Evolutionary conservation across 2,888 invertebrate species (phyloP).

Genomic region (Chaitophorus viminalis): DNA sequence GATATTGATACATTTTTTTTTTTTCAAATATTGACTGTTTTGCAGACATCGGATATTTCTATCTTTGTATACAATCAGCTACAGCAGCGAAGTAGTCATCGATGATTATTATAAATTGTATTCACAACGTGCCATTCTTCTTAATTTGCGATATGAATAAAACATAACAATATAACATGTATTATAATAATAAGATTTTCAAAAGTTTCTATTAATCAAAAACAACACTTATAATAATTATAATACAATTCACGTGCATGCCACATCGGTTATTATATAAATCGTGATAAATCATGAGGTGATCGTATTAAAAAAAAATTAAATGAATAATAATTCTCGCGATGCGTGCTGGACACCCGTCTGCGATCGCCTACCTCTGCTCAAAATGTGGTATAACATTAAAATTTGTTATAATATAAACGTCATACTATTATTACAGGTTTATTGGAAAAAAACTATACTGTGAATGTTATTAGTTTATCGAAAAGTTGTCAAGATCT

Average conservation of each 20-base stretch:
- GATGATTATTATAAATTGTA: slow-evolving; percentile 13
- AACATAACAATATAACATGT: too few relatives aligned
- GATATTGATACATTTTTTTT: neutral
- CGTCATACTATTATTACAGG: too few relatives aligned
- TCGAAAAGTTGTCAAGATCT: too few relatives aligned
- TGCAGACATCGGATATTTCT: neutral
- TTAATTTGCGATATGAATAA: slow-evolving; percentile 29
- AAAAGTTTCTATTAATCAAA: neutral
- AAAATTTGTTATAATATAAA: too few relatives aligned
- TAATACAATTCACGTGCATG: neutral
- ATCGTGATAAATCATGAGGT: neutral
- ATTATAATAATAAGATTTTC: slow-evolving; percentile 5
- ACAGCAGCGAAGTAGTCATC: neutral
- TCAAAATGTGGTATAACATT: too few relatives aligned
- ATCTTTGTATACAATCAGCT: neutral
- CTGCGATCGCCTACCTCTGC: neutral
- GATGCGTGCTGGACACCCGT: neutral
- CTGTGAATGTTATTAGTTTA: too few relatives aligned
- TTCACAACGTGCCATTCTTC: slow-evolving; percentile 10
- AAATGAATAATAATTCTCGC: neutral
- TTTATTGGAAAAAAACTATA: too few relatives aligned
- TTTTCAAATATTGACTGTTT: neutral
- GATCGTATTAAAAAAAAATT: neutral
- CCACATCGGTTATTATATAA: neutral
- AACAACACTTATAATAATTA: neutral